Evolutionary conservation across 2,113 vertebrate genomes (phyloP).

Genomic region (Gallinago media): DNA sequence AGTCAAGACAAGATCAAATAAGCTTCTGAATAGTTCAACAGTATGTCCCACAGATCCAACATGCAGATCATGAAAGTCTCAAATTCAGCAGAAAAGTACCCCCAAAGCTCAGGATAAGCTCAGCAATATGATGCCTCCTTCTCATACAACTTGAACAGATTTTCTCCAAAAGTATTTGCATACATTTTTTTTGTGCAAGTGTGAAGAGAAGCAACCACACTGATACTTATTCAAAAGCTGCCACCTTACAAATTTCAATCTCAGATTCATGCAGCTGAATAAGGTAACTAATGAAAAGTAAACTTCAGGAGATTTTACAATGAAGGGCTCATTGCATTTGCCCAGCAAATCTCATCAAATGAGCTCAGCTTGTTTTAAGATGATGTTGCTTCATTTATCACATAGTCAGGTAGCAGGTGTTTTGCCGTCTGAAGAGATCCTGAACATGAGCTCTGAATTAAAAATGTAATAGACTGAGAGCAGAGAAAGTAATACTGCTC

Average conservation of each 20-base stretch:
- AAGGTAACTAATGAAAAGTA: neutral
- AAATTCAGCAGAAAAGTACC: neutral
- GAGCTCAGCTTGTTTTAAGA: neutral
- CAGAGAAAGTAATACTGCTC: neutral
- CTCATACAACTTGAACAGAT: neutral
- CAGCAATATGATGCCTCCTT: neutral
- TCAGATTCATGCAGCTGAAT: neutral
- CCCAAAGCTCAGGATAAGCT: neutral
- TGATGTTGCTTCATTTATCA: neutral
- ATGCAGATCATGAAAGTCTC: neutral
- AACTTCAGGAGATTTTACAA: neutral
- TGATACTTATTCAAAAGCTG: neutral
- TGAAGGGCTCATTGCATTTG: neutral
- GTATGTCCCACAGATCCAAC: neutral
- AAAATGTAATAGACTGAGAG: neutral
- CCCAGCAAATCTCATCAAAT: neutral
- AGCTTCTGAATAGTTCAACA: neutral
- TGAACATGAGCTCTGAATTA: conserved; percentile 30
- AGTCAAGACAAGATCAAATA: neutral
- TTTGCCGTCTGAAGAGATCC: neutral
- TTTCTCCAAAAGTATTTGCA: neutral
- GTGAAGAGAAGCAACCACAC: neutral
- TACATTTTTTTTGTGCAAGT: neutral
- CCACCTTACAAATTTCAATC: neutral
- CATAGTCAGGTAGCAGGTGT: neutral